phyloP scores from a whole-genome alignment of 2,797 vertebrate species.

The Otolemur crassicaudatus region DNA sequence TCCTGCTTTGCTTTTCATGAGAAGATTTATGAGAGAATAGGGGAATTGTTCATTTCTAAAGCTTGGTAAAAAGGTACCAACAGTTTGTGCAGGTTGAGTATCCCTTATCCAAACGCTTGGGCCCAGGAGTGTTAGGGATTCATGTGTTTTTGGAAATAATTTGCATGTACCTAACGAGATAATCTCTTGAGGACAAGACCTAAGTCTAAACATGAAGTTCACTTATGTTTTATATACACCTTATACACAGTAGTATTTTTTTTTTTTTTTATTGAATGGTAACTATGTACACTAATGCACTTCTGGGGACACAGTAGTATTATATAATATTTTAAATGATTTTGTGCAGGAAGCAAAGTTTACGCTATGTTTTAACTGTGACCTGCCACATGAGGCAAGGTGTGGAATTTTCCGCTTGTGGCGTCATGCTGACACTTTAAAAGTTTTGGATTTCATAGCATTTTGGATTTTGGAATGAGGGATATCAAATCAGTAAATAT shows the following conservation, averaged over 20 bases:
- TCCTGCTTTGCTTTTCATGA: background rate
- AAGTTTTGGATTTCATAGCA: background rate
- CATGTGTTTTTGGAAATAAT: background rate
- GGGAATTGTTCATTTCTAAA: background rate
- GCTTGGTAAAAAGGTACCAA: background rate
- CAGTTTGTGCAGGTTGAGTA: background rate
- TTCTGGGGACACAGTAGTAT: too few relatives aligned
- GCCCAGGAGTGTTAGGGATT: background rate
- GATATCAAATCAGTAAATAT: too few relatives aligned
- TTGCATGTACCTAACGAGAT: background rate
- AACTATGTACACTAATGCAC: too few relatives aligned
- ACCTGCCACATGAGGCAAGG: background rate
- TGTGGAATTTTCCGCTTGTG: background rate
- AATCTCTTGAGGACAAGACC: background rate
- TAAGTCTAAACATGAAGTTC: background rate
- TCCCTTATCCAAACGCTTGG: background rate
- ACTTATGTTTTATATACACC: background rate
- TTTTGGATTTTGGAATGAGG: background rate
- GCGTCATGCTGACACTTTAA: background rate
- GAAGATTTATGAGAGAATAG: background rate
- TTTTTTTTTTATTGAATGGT: too few relatives aligned
- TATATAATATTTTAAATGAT: background rate
- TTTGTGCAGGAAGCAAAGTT: background rate
- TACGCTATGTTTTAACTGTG: background rate
- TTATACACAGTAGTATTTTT: background rate